A percentile compares a stretch with the other conserved stretches of the same genome.
These are phyloP conservation scores for Cephus nigrinus DNA, from an alignment of 2,888 invertebrate species.

Conservation along the genomic window DNA sequence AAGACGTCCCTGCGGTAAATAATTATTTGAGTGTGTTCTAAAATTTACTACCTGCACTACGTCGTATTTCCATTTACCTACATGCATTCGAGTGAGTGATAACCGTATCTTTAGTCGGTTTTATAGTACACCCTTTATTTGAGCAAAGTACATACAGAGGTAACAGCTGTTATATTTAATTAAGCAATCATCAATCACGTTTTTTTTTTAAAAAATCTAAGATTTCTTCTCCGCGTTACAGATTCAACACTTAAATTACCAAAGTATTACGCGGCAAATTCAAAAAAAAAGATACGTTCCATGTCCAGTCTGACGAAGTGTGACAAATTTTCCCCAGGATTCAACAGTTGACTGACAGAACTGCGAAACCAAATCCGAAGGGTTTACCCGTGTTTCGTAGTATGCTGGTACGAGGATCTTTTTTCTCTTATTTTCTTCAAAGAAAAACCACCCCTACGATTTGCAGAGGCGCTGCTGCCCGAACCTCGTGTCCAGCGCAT, in stretches of 20 bases:
- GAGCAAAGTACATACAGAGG: background rate
- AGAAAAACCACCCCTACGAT: constrained; percentile 34
- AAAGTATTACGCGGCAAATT: background rate
- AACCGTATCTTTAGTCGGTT: too few species aligned
- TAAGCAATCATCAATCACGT: background rate
- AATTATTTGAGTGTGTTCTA: background rate
- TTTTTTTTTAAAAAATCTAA: background rate
- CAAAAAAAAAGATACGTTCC: background rate
- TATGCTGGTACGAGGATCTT: constrained; percentile 30
- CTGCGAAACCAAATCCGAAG: background rate
- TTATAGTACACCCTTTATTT: too few species aligned
- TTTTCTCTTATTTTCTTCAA: constrained; percentile 11
- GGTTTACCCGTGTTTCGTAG: constrained; percentile 21
- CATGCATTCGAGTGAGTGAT: too few species aligned
- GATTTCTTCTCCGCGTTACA: background rate
- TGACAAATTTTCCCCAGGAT: background rate
- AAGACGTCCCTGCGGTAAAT: background rate
- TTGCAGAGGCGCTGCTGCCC: constrained; percentile 24
- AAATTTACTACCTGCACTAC: too few species aligned
- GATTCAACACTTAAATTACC: background rate
- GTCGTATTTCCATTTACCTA: too few species aligned
- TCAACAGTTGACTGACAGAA: background rate
- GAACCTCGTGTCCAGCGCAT: constrained; percentile 30
- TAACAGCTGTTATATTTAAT: background rate
- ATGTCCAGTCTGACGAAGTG: background rate